Evolutionary conservation across 2,113 vertebrate species (phyloP).

Genomic region (Syngnathus scovelli): DNA sequence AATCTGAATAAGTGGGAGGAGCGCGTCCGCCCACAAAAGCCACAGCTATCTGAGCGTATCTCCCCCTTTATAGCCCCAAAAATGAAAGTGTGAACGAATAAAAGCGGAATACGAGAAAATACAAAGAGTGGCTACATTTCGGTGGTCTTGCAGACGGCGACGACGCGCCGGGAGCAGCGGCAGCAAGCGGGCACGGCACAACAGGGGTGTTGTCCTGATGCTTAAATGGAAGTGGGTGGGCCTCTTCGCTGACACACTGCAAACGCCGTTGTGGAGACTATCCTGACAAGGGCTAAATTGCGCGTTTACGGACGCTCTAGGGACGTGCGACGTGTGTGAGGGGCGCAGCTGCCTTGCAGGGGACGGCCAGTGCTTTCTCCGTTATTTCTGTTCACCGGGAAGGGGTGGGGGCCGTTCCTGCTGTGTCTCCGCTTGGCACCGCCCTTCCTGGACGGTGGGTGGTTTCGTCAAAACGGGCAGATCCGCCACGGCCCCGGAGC

Average conservation of each 20-base stretch:
- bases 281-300: slow-evolving; percentile 54
- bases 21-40: slow-evolving; percentile 75
- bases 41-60: slow-evolving; percentile 64
- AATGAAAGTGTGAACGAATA: slow-evolving; percentile 58
- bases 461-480: slow-evolving; percentile 80
- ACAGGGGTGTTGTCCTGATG: slow-evolving; percentile 68
- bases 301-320: slow-evolving; percentile 51
- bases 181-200: slow-evolving; percentile 48
- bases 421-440: slow-evolving; percentile 71
- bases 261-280: slow-evolving; percentile 66
- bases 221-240: slow-evolving; percentile 79
- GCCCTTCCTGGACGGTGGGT: slow-evolving; percentile 82
- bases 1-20: slow-evolving; percentile 79
- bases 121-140: slow-evolving; percentile 37
- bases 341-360: slow-evolving; percentile 27
- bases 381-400: slow-evolving; percentile 52
- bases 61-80: slow-evolving; percentile 24
- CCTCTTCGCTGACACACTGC: slow-evolving; percentile 62
- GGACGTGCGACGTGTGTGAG: slow-evolving; percentile 26
- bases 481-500: slow-evolving; percentile 90
- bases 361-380: slow-evolving; percentile 33
- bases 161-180: slow-evolving; percentile 35
- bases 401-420: slow-evolving; percentile 41
- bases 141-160: slow-evolving; percentile 43
- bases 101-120: slow-evolving; percentile 54